Conservation (phyloP, 2,113 vertebrate genomes). For the Rutilus rutilus region DNA sequence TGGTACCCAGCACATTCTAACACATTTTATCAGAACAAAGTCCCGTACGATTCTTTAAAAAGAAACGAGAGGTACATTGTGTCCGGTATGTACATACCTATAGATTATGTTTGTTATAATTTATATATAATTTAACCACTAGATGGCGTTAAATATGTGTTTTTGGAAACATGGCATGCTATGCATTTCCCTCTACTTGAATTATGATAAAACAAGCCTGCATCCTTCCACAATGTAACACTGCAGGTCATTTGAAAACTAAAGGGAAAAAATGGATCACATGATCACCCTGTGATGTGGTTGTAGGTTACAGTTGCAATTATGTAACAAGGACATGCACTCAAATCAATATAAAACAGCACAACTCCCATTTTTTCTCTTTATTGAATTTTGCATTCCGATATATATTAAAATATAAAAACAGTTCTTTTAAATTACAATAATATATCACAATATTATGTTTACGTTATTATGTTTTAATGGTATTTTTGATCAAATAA, state of each 20-base stretch:
- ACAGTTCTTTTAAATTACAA: not conserved
- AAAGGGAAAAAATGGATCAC: not conserved
- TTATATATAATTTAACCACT: slow-evolving; percentile 10
- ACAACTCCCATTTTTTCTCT: not conserved
- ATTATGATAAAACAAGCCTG: not conserved
- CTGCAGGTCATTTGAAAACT: not conserved
- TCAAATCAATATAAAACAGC: not conserved
- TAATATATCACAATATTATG: not conserved
- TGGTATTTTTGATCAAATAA: not conserved
- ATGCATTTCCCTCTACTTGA: not conserved
- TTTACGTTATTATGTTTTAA: not conserved
- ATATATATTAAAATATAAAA: not conserved
- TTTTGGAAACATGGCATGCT: not conserved
- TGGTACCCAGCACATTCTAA: not conserved
- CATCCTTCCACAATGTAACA: not conserved
- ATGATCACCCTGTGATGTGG: not conserved
- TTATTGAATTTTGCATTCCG: not conserved
- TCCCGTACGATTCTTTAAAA: not conserved
- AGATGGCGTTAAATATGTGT: slow-evolving; percentile 37
- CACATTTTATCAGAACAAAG: not conserved
- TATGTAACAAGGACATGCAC: slow-evolving; percentile 18
- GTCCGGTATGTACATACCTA: not conserved
- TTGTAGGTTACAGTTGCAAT: not conserved
- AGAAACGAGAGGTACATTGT: not conserved
- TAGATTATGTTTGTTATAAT: not conserved